A percentile compares a stretch with the other conserved stretches of the same genome.
Evolutionary conservation across 2,888 invertebrate genomes (phyloP).

Genomic region (Spatulosminthurus flaviceps): DNA sequence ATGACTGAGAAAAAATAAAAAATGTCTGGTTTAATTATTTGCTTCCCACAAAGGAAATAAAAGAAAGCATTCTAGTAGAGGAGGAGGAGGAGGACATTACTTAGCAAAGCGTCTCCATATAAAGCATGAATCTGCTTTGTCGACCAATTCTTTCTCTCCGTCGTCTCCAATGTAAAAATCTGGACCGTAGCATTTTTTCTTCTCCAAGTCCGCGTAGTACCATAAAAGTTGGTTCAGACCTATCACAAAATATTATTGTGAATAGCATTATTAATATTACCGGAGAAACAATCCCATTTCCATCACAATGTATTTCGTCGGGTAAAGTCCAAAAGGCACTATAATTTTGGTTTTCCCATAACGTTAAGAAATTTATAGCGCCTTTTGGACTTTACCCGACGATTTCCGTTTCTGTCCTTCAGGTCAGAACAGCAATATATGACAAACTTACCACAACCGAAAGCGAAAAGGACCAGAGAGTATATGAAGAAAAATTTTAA

Average conservation of each 20-base stretch:
- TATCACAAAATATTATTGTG: constrained; percentile 64
- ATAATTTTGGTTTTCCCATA: too few relatives aligned
- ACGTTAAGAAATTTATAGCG: too few relatives aligned
- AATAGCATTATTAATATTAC: not conserved
- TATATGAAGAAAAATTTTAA: constrained; percentile 94
- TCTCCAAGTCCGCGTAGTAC: constrained; percentile 92
- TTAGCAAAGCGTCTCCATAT: constrained; percentile 89
- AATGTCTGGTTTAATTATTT: too few relatives aligned
- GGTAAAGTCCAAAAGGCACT: too few relatives aligned
- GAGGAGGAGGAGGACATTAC: constrained; percentile 68
- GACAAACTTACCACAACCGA: constrained; percentile 81
- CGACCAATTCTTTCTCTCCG: not conserved
- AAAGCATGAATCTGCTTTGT: constrained; percentile 62
- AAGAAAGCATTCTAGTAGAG: too few relatives aligned
- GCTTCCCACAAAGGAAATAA: not conserved
- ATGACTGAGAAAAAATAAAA: too few relatives aligned
- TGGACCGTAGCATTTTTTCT: constrained; percentile 74
- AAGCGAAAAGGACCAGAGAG: constrained; percentile 86
- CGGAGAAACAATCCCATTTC: not conserved
- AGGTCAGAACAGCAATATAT: too few relatives aligned
- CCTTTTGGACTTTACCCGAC: too few relatives aligned
- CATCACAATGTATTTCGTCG: too few relatives aligned
- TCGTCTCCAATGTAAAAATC: not conserved
- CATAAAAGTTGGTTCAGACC: constrained; percentile 88
- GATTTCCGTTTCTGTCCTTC: too few relatives aligned